Evolutionary conservation across 2,113 vertebrate species (phyloP).

Genomic region (Sturnus vulgaris): DNA sequence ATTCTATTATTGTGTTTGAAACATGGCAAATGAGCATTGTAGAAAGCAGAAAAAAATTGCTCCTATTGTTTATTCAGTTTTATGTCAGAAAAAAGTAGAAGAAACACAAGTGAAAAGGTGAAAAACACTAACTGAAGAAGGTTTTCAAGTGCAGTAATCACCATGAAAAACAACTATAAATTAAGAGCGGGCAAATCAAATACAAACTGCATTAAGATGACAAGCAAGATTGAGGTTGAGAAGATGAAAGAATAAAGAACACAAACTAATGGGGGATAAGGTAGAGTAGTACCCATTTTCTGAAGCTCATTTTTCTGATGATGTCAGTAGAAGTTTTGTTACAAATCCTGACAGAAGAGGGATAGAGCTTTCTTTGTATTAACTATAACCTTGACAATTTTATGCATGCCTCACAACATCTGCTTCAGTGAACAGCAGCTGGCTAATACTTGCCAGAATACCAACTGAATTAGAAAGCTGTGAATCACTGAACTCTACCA

Average conservation of each 20-base stretch:
- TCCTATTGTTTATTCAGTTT: background rate
- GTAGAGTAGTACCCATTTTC: background rate
- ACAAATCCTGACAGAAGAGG: background rate
- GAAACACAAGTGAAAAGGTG: background rate
- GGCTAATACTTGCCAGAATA: constrained; percentile 58
- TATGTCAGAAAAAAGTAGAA: background rate
- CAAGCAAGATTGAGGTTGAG: background rate
- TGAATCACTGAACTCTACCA: constrained; percentile 59
- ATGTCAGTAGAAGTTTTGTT: background rate
- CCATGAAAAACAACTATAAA: background rate
- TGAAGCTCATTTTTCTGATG: background rate
- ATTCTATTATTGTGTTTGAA: background rate
- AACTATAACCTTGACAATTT: constrained; percentile 53
- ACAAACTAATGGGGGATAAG: background rate
- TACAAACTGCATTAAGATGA: background rate
- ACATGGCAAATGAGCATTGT: background rate
- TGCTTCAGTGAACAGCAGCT: constrained; percentile 60
- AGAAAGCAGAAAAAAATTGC: background rate
- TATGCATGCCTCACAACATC: constrained; percentile 49
- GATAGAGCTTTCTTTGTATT: background rate
- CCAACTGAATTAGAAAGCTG: constrained; percentile 53
- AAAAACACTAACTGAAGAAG: background rate
- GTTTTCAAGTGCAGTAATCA: background rate
- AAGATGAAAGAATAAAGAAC: background rate
- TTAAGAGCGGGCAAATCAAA: background rate